Conservation (phyloP, 2,888 invertebrate genomes). For the Hydriomena furcata region DNA sequence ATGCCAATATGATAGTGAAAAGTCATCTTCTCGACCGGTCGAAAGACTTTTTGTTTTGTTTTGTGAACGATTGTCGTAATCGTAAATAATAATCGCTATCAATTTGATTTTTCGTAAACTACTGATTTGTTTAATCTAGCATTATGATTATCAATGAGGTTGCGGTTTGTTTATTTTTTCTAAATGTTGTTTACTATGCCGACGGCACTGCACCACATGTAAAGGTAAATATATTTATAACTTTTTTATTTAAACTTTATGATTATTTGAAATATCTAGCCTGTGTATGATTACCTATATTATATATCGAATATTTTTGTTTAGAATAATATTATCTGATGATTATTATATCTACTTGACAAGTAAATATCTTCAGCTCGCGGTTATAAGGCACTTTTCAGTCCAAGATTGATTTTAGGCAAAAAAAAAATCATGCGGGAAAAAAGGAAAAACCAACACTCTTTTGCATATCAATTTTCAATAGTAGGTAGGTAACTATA, state of each 20-base stretch:
- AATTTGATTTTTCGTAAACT: slow-evolving; percentile 31
- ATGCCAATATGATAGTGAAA: slow-evolving; percentile 70
- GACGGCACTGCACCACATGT: slow-evolving; percentile 56
- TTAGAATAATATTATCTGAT: no score
- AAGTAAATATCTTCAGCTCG: no score
- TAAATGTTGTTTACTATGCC: slow-evolving; percentile 62
- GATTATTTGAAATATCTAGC: no score
- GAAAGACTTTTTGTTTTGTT: slow-evolving; percentile 58
- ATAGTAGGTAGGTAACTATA: not conserved
- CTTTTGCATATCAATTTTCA: no score
- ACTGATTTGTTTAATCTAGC: slow-evolving; percentile 31
- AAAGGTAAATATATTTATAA: slow-evolving; percentile 61
- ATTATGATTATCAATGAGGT: slow-evolving; percentile 71
- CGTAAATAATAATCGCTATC: slow-evolving; percentile 45
- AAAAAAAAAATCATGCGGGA: no score
- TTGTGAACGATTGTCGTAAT: slow-evolving; percentile 61
- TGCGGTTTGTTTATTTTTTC: slow-evolving; percentile 63
- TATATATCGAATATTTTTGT: no score
- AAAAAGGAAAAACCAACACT: no score
- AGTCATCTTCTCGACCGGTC: slow-evolving; percentile 48
- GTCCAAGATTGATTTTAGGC: no score
- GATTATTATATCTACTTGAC: no score
- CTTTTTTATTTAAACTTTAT: not conserved
- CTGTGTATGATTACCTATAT: no score
- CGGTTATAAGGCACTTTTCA: no score